Evolutionary conservation across 2,888 invertebrate species (phyloP).

Genomic region (Phortica okadai): DNA sequence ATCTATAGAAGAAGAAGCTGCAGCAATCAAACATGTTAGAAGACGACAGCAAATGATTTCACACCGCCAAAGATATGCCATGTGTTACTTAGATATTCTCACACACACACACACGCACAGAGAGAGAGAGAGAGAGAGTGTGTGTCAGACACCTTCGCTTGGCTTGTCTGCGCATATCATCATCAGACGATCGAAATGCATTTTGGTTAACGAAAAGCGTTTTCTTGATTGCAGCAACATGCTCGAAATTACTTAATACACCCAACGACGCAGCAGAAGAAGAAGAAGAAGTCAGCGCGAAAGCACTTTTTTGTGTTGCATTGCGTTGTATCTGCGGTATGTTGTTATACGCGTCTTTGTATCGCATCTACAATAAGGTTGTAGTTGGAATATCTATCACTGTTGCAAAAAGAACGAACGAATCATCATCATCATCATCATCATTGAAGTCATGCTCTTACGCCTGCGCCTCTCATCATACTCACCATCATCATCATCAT

Average conservation of each 20-base stretch:
- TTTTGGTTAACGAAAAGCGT: conserved; percentile 50
- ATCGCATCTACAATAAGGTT: background rate
- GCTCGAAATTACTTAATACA: conserved; percentile 67
- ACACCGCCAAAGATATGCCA: background rate
- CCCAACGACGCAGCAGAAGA: conserved; percentile 30
- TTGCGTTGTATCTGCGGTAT: conserved; percentile 19
- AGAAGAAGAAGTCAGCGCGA: conserved; percentile 13
- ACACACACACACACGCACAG: background rate
- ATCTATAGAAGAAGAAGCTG: background rate
- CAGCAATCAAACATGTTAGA: background rate
- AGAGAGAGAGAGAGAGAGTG: background rate
- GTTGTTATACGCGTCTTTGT: conserved; percentile 6
- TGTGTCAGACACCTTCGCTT: background rate
- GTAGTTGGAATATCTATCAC: conserved; percentile 9
- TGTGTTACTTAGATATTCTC: background rate
- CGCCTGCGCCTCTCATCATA: background rate
- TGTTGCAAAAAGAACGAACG: background rate
- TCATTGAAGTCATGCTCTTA: background rate
- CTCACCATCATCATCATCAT: background rate
- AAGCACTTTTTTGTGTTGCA: conserved; percentile 25
- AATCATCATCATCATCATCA: conserved; percentile 7
- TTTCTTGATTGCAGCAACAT: conserved; percentile 66
- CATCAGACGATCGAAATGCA: conserved; percentile 29
- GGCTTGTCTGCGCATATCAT: conserved; percentile 5
- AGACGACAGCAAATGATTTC: background rate